Evolutionary conservation across 2,888 invertebrate genomes (phyloP).

Genomic region (Macrophya alboannulata): DNA sequence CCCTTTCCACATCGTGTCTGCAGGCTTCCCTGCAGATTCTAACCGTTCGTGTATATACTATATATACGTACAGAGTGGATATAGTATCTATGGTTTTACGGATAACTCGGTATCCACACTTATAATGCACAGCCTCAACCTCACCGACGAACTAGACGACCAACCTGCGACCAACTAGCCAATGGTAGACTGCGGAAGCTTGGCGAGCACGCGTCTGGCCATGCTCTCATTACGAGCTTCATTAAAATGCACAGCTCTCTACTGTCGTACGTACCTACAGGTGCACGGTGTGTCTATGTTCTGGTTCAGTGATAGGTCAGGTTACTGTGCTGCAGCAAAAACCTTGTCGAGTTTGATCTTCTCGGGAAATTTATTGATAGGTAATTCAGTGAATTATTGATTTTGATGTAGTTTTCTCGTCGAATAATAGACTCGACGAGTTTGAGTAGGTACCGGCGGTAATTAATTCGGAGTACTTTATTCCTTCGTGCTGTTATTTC

Average conservation of each 20-base stretch:
- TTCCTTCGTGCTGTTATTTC: not conserved
- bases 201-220: slow-evolving; percentile 45
- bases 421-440: not conserved
- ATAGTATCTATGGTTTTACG: not conserved
- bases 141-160: slow-evolving; percentile 9
- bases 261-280: slow-evolving; percentile 28
- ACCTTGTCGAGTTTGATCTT: not conserved
- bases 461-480: not conserved
- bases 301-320: slow-evolving; percentile 14
- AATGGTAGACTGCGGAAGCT: not conserved
- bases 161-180: slow-evolving; percentile 15
- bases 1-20: not conserved
- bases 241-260: slow-evolving; percentile 55
- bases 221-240: slow-evolving; percentile 57
- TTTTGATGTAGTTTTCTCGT: not conserved
- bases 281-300: slow-evolving; percentile 27
- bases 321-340: not conserved
- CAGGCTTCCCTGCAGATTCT: not conserved
- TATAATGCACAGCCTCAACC: slow-evolving; percentile 41
- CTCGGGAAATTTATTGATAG: not conserved
- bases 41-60: not conserved
- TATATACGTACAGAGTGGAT: not conserved
- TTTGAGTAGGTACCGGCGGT: not conserved
- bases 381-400: not conserved
- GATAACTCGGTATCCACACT: slow-evolving; percentile 27